These are phyloP conservation scores for Scaeva pyrastri DNA, from an alignment of 2,888 invertebrate genomes.

Conservation along the genomic window DNA sequence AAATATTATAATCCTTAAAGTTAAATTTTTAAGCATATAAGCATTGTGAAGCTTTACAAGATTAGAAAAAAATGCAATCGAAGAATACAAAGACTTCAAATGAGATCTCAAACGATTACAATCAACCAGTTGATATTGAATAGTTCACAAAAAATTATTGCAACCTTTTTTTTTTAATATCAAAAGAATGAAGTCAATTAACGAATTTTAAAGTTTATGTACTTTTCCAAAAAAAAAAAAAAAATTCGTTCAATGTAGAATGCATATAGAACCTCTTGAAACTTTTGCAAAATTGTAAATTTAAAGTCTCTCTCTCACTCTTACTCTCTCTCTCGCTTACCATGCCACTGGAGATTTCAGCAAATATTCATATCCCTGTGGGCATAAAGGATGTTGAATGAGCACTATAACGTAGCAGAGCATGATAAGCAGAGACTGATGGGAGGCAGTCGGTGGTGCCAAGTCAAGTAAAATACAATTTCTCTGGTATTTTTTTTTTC, in stretches of 20 bases:
- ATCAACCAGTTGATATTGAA: too few species aligned
- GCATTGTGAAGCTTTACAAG: too few species aligned
- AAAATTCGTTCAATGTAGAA: constrained; percentile 5
- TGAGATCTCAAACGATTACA: too few species aligned
- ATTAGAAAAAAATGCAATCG: too few species aligned
- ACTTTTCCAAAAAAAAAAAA: too few species aligned
- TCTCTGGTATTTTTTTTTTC: constrained; percentile 41
- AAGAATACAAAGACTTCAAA: too few species aligned
- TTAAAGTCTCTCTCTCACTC: constrained; percentile 18
- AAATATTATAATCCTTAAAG: too few species aligned
- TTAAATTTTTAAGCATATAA: too few species aligned
- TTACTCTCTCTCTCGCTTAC: not conserved
- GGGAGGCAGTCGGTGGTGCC: not conserved
- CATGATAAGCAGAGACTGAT: constrained; percentile 4
- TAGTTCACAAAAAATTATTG: too few species aligned
- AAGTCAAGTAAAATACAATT: constrained; percentile 58
- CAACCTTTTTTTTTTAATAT: too few species aligned
- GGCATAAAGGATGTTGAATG: constrained; percentile 31
- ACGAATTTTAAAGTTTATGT: too few species aligned
- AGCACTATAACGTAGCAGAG: constrained; percentile 23
- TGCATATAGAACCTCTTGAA: constrained; percentile 11
- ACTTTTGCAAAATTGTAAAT: constrained; percentile 53
- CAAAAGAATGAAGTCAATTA: too few species aligned
- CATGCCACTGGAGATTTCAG: constrained; percentile 28
- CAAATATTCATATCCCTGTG: constrained; percentile 61